Evolutionary conservation across 2,888 invertebrate genomes (phyloP).

Genomic region (Chrysolina americana): DNA sequence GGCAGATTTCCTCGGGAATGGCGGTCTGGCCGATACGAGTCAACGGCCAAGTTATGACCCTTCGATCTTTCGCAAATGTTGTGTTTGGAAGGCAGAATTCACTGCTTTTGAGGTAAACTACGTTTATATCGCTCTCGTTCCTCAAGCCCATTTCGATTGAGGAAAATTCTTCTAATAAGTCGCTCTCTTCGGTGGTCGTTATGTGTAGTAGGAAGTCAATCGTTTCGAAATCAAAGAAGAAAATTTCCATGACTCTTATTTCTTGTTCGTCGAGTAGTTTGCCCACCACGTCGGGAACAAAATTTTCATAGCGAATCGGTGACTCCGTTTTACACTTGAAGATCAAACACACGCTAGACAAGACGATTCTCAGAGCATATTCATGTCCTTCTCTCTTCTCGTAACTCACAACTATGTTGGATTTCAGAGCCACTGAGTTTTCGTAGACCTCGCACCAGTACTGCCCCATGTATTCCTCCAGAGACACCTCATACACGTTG

Average conservation of each 20-base stretch:
- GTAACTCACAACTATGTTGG: conserved; percentile 72
- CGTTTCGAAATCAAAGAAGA: conserved; percentile 61
- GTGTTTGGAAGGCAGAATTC: conserved; percentile 62
- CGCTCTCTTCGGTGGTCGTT: conserved; percentile 51
- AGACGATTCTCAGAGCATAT: conserved; percentile 60
- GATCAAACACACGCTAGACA: conserved; percentile 58
- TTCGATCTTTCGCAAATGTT: conserved; percentile 31
- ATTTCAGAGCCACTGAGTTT: conserved; percentile 67
- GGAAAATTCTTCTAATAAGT: conserved; percentile 43
- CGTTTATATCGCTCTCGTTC: conserved; percentile 34
- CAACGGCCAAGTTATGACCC: conserved; percentile 68
- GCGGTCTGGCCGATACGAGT: conserved; percentile 71
- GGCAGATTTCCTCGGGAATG: conserved; percentile 73
- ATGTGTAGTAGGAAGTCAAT: conserved; percentile 70
- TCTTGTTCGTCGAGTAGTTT: conserved; percentile 29
- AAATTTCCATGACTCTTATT: conserved; percentile 72
- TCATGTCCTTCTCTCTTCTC: conserved; percentile 59
- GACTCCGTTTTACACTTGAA: conserved; percentile 36
- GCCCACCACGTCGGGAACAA: conserved; percentile 14
- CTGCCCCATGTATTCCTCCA: conserved; percentile 73
- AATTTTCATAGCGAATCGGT: conserved; percentile 23
- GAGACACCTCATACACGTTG: conserved; percentile 70
- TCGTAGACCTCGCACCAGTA: conserved; percentile 79
- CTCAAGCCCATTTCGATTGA: conserved; percentile 34
- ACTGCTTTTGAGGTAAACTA: conserved; percentile 56